Percentiles rank a stretch among this genome's conserved stretches.
phyloP scores from a whole-genome alignment of 2,888 invertebrate genomes.

The Amblyteles armatorius region DNA sequence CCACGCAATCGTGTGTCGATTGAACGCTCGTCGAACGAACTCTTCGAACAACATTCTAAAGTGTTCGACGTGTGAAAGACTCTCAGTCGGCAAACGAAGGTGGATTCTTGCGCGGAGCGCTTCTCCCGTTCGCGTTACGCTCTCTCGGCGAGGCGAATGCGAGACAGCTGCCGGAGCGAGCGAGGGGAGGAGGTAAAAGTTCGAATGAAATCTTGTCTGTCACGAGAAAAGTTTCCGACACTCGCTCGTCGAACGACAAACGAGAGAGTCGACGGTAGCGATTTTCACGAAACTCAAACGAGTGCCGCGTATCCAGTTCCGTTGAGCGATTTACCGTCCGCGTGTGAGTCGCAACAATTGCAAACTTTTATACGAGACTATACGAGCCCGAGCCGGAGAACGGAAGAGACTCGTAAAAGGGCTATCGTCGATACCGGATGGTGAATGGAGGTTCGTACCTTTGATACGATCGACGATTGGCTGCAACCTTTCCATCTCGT shows the following conservation, averaged over 20 bases:
- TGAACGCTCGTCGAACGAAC: background rate
- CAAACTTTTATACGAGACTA: too few species aligned
- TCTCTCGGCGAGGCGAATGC: background rate
- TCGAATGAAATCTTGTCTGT: constrained; percentile 11
- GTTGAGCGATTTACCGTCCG: background rate
- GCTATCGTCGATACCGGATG: too few species aligned
- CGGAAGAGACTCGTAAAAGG: too few species aligned
- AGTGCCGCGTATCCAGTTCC: background rate
- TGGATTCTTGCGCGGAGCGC: background rate
- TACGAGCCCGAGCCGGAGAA: too few species aligned
- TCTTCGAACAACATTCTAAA: background rate
- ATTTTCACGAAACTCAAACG: constrained; percentile 5
- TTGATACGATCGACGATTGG: too few species aligned
- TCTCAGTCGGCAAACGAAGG: background rate
- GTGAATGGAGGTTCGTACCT: too few species aligned
- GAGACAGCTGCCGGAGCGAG: background rate
- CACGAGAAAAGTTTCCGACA: constrained; percentile 15
- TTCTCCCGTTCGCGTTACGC: background rate
- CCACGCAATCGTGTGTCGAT: background rate
- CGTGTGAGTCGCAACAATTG: too few species aligned
- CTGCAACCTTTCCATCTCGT: too few species aligned
- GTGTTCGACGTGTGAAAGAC: constrained; percentile 4
- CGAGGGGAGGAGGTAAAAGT: constrained; percentile 4
- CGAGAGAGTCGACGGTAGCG: background rate
- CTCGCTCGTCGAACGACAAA: background rate